These are phyloP conservation scores for Vidua macroura DNA, from an alignment of 2,113 vertebrate genomes.

Conservation along the genomic window DNA sequence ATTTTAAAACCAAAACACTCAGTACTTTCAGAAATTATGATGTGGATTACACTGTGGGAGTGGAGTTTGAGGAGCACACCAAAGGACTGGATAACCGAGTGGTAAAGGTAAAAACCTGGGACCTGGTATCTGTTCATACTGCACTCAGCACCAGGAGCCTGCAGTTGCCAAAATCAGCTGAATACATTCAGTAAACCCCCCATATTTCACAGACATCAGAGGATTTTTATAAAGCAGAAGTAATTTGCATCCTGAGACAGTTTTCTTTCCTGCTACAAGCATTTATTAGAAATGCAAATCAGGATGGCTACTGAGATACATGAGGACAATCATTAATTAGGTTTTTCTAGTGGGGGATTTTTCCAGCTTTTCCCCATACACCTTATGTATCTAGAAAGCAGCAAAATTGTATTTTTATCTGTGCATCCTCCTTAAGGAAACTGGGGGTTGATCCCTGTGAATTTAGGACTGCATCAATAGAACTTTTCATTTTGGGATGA, in stretches of 20 bases:
- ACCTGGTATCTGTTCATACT: neutral
- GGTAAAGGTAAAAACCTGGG: constrained; percentile 76
- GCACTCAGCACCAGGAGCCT: neutral
- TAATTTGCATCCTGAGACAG: neutral
- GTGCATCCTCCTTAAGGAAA: neutral
- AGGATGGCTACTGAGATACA: neutral
- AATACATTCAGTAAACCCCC: neutral
- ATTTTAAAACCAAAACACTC: constrained; percentile 89
- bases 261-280: neutral
- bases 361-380: neutral
- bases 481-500: neutral
- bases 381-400: neutral
- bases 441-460: neutral
- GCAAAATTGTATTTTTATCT: neutral
- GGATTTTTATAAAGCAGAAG: neutral
- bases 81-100: constrained; percentile 87
- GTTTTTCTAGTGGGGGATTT: neutral
- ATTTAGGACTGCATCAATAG: neutral
- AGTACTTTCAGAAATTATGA: constrained; percentile 95
- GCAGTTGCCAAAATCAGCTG: neutral
- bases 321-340: neutral
- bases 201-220: neutral
- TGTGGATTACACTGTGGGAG: constrained; percentile 84
- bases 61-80: constrained; percentile 90
- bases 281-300: constrained; percentile 9